Evolutionary conservation across 2,888 invertebrate genomes (phyloP).

Genomic region (Noctuana brunneofusca): DNA sequence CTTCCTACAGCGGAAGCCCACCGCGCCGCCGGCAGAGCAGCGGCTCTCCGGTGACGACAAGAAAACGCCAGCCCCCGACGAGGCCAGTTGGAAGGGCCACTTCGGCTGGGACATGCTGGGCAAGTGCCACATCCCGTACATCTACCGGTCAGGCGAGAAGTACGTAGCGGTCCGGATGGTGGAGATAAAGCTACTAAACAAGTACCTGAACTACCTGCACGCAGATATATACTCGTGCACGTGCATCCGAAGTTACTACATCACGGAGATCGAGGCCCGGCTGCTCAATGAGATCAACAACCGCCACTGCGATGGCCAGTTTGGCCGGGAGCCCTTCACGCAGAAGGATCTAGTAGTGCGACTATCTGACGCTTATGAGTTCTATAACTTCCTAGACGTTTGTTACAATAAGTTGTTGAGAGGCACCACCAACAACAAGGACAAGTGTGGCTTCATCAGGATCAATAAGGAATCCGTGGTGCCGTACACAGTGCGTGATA

Average conservation of each 20-base stretch:
- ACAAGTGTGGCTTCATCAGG: conserved; percentile 94
- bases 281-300: conserved; percentile 96
- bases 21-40: conserved; percentile 56
- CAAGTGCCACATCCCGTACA: conserved; percentile 93
- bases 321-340: conserved; percentile 93
- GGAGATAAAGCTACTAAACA: conserved; percentile 94
- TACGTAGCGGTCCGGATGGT: conserved; percentile 97
- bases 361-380: conserved; percentile 93
- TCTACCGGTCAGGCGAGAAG: conserved; percentile 91
- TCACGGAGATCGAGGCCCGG: conserved; percentile 94
- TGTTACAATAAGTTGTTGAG: conserved; percentile 92
- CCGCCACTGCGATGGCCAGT: conserved; percentile 95
- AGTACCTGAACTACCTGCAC: conserved; percentile 93
- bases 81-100: conserved; percentile 90
- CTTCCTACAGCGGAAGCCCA: conserved; percentile 79
- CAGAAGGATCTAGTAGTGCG: conserved; percentile 95
- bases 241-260: conserved; percentile 95
- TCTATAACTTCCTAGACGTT: conserved; percentile 94
- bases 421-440: conserved; percentile 87
- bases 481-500: conserved; percentile 93
- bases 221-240: conserved; percentile 95
- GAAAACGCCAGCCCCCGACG: conserved; percentile 83
- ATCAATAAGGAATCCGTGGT: conserved; percentile 97
- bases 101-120: conserved; percentile 97
- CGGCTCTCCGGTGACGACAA: conserved; percentile 65